These are phyloP conservation scores for Metellina segmentata DNA, from an alignment of 2,888 invertebrate species.

Conservation along the genomic window DNA sequence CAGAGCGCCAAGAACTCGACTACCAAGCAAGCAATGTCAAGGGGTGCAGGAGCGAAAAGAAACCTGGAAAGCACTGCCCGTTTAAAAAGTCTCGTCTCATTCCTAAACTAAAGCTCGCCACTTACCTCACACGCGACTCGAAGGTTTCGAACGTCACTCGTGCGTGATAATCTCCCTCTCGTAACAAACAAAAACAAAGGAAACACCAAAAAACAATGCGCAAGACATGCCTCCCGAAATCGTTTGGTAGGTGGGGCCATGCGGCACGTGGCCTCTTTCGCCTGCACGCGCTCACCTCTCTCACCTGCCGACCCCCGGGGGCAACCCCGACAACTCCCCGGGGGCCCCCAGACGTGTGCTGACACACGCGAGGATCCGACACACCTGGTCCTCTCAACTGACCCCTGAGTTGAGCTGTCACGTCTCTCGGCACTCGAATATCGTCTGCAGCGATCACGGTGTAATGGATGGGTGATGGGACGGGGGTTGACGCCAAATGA, in stretches of 20 bases:
- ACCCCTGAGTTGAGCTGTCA: constrained; percentile 23
- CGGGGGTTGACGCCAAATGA: not conserved
- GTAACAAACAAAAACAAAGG: constrained; percentile 4
- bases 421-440: not conserved
- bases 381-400: constrained; percentile 12
- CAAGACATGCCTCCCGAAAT: constrained; percentile 19
- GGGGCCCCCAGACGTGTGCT: constrained; percentile 53
- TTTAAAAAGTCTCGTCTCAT: too few species aligned
- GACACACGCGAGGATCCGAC: constrained; percentile 61
- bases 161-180: not conserved
- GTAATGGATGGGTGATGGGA: not conserved
- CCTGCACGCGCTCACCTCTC: constrained; percentile 63
- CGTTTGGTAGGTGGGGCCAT: constrained; percentile 29
- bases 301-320: constrained; percentile 39
- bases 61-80: too few species aligned
- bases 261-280: constrained; percentile 63
- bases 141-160: not conserved
- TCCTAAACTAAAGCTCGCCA: too few species aligned
- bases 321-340: constrained; percentile 26
- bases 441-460: constrained; percentile 26
- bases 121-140: too few species aligned
- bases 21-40: too few species aligned
- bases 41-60: too few species aligned
- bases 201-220: not conserved
- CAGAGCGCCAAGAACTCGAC: too few species aligned